Conservation (phyloP, 2,797 vertebrate genomes). For the Arrhamphus sclerolepis region DNA sequence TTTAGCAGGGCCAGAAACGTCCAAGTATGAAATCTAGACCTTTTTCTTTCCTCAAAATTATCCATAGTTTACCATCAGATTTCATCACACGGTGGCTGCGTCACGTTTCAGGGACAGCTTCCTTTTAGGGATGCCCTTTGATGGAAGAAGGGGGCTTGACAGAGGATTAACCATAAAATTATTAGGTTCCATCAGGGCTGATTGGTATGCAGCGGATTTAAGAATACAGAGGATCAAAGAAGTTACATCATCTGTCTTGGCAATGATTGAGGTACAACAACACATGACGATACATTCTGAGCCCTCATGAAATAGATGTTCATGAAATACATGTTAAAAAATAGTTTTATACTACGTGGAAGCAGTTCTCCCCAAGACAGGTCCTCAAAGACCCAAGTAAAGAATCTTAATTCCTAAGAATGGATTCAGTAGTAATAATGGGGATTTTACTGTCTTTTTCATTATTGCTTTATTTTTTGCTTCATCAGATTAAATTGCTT, state of each 20-base stretch:
- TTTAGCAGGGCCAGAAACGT: slow-evolving; percentile 24
- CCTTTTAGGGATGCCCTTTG: slow-evolving; percentile 14
- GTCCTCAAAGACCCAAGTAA: too few species aligned
- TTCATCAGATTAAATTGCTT: too few species aligned
- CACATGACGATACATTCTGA: neutral
- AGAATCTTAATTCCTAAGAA: too few species aligned
- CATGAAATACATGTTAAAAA: too few species aligned
- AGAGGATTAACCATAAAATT: slow-evolving; percentile 10
- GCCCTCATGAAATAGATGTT: too few species aligned
- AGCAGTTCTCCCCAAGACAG: too few species aligned
- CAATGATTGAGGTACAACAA: neutral
- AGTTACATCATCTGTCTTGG: neutral
- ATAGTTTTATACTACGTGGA: too few species aligned
- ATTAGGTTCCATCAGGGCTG: slow-evolving; percentile 1
- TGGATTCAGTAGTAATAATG: too few species aligned
- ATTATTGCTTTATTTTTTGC: too few species aligned
- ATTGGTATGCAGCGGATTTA: neutral
- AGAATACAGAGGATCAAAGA: slow-evolving; percentile 1
- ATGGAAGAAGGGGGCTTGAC: slow-evolving; percentile 8
- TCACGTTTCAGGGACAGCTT: slow-evolving; percentile 12
- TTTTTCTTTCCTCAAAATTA: slow-evolving; percentile 23
- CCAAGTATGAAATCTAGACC: slow-evolving; percentile 25
- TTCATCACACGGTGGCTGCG: slow-evolving; percentile 28
- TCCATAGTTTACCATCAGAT: slow-evolving; percentile 34
- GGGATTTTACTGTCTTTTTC: too few species aligned